phyloP scores from a whole-genome alignment of 1,140 invertebrate genomes.

The Hirudo medicinalis region DNA sequence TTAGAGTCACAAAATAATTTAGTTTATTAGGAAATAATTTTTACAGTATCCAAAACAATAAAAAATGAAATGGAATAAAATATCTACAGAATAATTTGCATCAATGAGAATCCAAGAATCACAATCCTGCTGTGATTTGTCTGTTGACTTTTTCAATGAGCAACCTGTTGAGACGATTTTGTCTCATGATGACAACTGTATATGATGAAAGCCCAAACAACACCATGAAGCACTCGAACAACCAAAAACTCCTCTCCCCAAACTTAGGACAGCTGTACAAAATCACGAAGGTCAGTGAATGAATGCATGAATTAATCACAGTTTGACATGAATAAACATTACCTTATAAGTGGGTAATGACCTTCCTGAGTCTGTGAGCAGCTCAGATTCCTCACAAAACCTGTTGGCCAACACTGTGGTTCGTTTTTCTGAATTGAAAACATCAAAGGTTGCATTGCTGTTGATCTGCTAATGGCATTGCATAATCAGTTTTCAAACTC shows the following conservation, averaged over 20 bases:
- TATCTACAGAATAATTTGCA: neutral
- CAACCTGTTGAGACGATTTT: slow-evolving; percentile 47
- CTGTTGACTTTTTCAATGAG: slow-evolving; percentile 50
- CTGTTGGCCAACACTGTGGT: no score
- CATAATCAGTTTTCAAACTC: no score
- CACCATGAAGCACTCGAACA: slow-evolving; percentile 64
- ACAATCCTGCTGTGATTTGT: slow-evolving; percentile 44
- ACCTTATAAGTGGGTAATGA: no score
- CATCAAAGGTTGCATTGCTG: no score
- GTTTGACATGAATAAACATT: neutral
- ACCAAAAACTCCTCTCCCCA: slow-evolving; percentile 57
- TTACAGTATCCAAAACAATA: neutral
- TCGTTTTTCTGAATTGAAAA: no score
- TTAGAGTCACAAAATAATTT: no score
- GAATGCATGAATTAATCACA: no score
- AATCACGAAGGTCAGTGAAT: no score
- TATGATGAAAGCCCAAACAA: slow-evolving; percentile 51
- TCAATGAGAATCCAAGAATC: neutral
- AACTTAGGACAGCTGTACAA: slow-evolving; percentile 25
- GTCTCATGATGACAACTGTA: slow-evolving; percentile 45
- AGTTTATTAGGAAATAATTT: no score
- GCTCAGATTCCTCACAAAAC: no score
- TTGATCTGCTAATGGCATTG: no score
- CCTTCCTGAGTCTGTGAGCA: no score
- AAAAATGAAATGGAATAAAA: neutral